phyloP scores from a whole-genome alignment of 1,140 invertebrate species.

The Platyscapa corneri region DNA sequence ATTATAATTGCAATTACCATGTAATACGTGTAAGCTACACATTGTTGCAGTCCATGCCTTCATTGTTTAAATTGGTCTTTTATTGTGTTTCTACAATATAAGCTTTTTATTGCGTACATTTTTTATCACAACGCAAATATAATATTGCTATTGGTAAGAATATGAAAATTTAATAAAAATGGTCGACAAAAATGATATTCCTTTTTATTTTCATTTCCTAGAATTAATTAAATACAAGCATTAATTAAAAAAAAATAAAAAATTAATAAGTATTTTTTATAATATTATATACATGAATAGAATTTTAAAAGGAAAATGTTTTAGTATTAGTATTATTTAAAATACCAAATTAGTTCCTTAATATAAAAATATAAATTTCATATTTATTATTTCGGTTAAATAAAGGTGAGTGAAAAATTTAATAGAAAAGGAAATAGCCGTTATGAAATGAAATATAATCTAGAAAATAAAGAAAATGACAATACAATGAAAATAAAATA shows the following conservation, averaged over 20 bases:
- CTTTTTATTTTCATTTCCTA: no score
- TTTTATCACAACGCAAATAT: background rate
- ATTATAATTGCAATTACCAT: background rate
- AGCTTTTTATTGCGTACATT: background rate
- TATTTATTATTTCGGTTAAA: background rate
- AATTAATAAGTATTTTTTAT: no score
- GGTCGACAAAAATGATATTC: no score
- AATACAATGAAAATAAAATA: slow-evolving; percentile 10
- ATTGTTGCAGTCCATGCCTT: background rate
- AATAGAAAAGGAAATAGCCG: background rate
- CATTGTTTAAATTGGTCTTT: background rate
- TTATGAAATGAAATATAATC: background rate
- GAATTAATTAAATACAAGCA: no score
- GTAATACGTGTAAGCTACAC: background rate
- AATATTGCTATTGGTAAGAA: background rate
- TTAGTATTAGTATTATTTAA: no score
- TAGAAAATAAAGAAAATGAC: background rate
- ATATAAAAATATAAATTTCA: no score
- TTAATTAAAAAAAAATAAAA: no score
- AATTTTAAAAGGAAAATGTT: no score
- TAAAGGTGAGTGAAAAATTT: background rate
- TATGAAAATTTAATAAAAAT: background rate
- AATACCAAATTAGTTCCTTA: no score
- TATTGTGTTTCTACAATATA: background rate
- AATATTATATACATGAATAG: no score